Evolutionary conservation across 1,140 invertebrate species (phyloP).

Genomic region (Rhagoletis zephyria): DNA sequence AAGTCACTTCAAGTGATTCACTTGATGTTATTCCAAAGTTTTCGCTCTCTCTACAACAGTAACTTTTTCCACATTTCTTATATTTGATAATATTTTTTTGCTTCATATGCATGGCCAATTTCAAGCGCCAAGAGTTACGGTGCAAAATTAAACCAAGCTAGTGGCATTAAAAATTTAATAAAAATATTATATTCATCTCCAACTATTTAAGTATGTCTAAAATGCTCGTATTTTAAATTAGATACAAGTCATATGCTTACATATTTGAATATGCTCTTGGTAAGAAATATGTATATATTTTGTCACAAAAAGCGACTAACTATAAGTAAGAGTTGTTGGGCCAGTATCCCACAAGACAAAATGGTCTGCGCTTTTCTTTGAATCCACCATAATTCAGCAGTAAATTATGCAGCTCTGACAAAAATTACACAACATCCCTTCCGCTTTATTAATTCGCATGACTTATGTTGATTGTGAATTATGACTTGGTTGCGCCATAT

Average conservation of each 20-base stretch:
- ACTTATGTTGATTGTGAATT: slow-evolving; percentile 50
- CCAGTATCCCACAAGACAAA: not conserved
- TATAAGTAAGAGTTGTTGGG: not conserved
- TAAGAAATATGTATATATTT: not conserved
- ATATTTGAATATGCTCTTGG: not conserved
- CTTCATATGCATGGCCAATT: too few relatives aligned
- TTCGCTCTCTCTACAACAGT: too few relatives aligned
- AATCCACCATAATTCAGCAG: not conserved
- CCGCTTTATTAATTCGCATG: slow-evolving; percentile 43
- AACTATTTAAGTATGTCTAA: not conserved
- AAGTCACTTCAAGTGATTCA: too few relatives aligned
- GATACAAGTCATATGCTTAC: not conserved
- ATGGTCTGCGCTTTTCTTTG: not conserved
- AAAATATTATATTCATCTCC: too few relatives aligned
- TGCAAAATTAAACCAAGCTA: too few relatives aligned
- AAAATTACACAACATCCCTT: slow-evolving; percentile 45
- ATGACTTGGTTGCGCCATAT: not conserved
- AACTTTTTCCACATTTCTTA: too few relatives aligned
- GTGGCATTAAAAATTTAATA: too few relatives aligned
- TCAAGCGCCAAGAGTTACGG: too few relatives aligned
- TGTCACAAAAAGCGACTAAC: not conserved
- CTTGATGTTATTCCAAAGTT: too few relatives aligned
- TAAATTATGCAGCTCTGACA: slow-evolving; percentile 34
- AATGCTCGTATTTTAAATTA: not conserved
- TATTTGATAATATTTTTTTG: too few relatives aligned